A percentile compares a stretch with the other conserved stretches of the same genome.
Conservation (phyloP, 2,888 invertebrate species). For the Nesidiocoris tenuis region DNA sequence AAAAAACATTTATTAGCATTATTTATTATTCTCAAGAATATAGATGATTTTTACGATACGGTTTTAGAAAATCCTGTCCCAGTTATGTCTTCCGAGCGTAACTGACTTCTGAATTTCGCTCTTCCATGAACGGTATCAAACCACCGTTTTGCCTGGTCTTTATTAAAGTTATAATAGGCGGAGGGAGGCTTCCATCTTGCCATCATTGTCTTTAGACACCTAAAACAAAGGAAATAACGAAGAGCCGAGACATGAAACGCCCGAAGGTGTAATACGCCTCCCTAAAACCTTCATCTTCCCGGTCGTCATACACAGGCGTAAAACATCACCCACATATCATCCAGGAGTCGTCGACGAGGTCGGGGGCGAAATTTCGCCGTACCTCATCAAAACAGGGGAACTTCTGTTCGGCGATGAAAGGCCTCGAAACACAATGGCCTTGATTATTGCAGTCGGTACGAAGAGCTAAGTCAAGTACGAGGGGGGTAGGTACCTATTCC, state of each 20-base stretch:
- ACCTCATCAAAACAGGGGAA: background rate
- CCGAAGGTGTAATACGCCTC: background rate
- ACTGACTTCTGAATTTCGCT: no score
- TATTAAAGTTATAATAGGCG: no score
- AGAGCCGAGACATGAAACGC: background rate
- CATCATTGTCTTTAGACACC: background rate
- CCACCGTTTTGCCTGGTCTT: no score
- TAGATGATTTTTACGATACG: no score
- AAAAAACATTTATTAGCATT: no score
- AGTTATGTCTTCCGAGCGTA: no score
- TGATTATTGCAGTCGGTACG: background rate
- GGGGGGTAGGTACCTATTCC: no score
- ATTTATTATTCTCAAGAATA: no score
- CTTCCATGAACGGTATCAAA: no score
- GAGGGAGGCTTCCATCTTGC: no score
- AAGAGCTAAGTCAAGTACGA: no score
- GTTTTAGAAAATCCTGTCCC: no score
- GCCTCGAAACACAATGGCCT: background rate
- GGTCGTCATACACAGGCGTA: background rate
- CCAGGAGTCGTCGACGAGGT: background rate
- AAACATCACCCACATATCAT: background rate
- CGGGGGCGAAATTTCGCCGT: background rate
- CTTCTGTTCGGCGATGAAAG: background rate
- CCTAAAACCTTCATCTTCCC: background rate
- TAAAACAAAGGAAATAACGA: background rate